Percentiles rank a stretch among this genome's conserved stretches.
Evolutionary conservation across 2,113 vertebrate species (phyloP).

Genomic region (Acanthisitta chloris): DNA sequence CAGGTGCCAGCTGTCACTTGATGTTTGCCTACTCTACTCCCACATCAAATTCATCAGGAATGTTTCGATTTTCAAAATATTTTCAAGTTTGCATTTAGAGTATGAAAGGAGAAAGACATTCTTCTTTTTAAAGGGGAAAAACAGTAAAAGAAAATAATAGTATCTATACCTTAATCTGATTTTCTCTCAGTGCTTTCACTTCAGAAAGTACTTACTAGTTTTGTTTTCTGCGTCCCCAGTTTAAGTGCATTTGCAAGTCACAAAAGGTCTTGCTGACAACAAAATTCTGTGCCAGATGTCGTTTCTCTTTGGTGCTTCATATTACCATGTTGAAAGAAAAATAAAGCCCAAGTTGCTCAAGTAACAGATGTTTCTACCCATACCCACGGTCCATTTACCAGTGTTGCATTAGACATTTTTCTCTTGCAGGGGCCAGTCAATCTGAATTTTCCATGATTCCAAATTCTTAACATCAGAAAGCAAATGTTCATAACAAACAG

Average conservation of each 20-base stretch:
- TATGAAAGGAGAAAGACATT: neutral
- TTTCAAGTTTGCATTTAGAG: neutral
- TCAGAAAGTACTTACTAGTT: neutral
- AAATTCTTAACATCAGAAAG: neutral
- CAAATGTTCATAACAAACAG: neutral
- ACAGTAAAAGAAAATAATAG: neutral
- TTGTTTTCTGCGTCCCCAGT: neutral
- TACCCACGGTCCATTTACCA: neutral
- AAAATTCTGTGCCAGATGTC: conserved; percentile 14
- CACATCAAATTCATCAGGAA: neutral
- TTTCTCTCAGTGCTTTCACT: neutral
- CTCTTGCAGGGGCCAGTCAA: neutral
- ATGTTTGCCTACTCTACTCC: neutral
- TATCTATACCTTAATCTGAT: neutral
- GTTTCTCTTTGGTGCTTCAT: neutral
- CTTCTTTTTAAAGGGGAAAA: neutral
- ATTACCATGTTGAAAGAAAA: neutral
- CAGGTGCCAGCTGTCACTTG: conserved; percentile 28
- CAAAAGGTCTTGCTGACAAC: neutral
- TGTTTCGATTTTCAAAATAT: neutral
- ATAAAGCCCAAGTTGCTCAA: neutral
- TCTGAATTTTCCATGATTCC: neutral
- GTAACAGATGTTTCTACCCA: conserved; percentile 26
- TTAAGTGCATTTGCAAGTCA: neutral
- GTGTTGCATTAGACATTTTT: neutral